A percentile compares a stretch with the other conserved stretches of the same genome.
These are phyloP conservation scores for Zoanthus sociatus DNA, from an alignment of 92 coral and sea anemone genomes.

Conservation along the genomic window DNA sequence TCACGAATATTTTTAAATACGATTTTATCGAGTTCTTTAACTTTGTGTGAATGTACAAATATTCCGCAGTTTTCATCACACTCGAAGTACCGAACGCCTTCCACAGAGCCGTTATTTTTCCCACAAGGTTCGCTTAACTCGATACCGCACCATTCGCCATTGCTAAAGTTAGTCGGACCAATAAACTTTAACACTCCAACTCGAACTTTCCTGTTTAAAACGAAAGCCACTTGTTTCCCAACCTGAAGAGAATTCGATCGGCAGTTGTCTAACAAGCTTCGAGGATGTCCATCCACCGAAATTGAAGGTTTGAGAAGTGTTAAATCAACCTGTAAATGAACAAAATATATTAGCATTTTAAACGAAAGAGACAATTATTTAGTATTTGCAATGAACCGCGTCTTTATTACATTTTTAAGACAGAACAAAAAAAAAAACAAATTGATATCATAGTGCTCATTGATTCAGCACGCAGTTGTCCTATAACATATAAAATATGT, in stretches of 20 bases:
- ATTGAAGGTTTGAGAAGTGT: not conserved
- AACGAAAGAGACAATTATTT: not conserved
- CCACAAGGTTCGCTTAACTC: constrained; percentile 88
- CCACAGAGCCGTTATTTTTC: constrained; percentile 94
- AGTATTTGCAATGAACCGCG: not conserved
- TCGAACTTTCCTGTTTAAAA: constrained; percentile 80
- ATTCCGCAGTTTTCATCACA: constrained; percentile 90
- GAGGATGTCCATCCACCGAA: not conserved
- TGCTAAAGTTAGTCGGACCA: constrained; percentile 90
- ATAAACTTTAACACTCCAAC: constrained; percentile 80
- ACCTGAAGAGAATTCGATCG: constrained; percentile 45
- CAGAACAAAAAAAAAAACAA: not conserved
- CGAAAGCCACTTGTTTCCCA: constrained; percentile 88
- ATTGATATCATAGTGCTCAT: not conserved
- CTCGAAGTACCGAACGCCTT: constrained; percentile 86
- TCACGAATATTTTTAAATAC: constrained; percentile 3
- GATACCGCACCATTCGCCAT: constrained; percentile 97
- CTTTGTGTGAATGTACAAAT: constrained; percentile 95
- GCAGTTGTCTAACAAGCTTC: not conserved
- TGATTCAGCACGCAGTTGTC: not conserved
- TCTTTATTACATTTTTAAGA: not conserved
- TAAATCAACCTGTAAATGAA: constrained; percentile 34
- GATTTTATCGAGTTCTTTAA: constrained; percentile 61
- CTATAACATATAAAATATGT: not conserved
- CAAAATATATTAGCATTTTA: not conserved